A percentile compares a stretch with the other conserved stretches of the same genome.
These are phyloP conservation scores for Caenorhabditis latens DNA, from an alignment of 1,140 invertebrate genomes.

Conservation along the genomic window DNA sequence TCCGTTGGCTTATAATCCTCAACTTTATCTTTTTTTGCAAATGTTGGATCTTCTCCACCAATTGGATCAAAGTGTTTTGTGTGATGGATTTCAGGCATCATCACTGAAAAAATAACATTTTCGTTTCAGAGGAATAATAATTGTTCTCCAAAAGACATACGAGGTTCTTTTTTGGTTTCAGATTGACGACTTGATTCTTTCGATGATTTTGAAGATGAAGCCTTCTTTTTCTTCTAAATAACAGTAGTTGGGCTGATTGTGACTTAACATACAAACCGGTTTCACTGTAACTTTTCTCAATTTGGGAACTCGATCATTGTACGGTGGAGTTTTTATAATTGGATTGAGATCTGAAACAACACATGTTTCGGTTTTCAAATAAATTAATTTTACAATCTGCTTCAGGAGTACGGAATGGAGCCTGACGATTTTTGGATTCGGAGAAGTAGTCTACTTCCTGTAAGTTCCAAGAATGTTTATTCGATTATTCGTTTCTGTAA, in stretches of 20 bases:
- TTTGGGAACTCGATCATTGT: conserved; percentile 21
- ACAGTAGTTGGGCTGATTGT: not conserved
- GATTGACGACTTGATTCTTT: conserved; percentile 43
- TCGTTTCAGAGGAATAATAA: not conserved
- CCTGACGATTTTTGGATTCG: conserved; percentile 10
- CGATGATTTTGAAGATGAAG: not conserved
- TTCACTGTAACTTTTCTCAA: not conserved
- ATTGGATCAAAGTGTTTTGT: conserved; percentile 39
- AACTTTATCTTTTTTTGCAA: conserved; percentile 33
- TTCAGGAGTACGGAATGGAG: conserved; percentile 31
- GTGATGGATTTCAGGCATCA: conserved; percentile 45
- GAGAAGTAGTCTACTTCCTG: conserved; percentile 36
- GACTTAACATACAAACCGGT: not conserved
- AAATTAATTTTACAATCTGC: not conserved
- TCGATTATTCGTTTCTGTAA: not conserved
- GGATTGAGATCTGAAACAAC: conserved; percentile 14
- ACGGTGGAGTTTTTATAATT: conserved; percentile 24
- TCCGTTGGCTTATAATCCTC: conserved; percentile 33
- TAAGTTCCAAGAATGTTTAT: not conserved
- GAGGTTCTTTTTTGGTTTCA: conserved; percentile 15
- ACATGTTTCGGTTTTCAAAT: not conserved
- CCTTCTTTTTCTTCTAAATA: conserved; percentile 24
- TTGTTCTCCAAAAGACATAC: not conserved
- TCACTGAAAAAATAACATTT: not conserved
- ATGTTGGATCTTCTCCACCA: conserved; percentile 19